Conservation (phyloP, 2,113 vertebrate species). For the Corvus hawaiiensis region DNA sequence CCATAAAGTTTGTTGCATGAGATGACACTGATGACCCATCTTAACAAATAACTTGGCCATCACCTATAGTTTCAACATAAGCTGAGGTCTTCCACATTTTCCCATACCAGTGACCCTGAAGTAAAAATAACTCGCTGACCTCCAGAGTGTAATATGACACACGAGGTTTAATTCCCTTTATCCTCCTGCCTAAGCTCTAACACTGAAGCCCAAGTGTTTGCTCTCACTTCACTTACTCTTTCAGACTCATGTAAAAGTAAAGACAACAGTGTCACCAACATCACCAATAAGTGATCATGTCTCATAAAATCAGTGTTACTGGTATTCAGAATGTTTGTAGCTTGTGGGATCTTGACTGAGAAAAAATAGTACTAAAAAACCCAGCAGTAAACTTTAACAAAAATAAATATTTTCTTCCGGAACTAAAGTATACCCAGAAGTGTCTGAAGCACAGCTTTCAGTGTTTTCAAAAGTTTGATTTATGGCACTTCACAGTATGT, state of each 20-base stretch:
- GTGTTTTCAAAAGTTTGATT: background rate
- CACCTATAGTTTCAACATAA: background rate
- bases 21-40: background rate
- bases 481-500: background rate
- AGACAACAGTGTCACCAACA: background rate
- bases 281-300: background rate
- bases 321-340: background rate
- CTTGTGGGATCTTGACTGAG: background rate
- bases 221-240: background rate
- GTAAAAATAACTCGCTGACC: constrained; percentile 35
- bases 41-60: background rate
- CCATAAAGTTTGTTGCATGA: background rate
- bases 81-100: background rate
- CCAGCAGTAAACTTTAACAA: background rate
- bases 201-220: background rate
- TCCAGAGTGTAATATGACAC: background rate
- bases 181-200: background rate
- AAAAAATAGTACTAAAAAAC: background rate
- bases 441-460: background rate
- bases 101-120: background rate
- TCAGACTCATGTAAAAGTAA: background rate
- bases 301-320: background rate
- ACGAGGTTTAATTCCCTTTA: background rate
- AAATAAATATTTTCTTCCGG: background rate
- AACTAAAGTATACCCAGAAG: background rate